Evolutionary conservation across 1,140 invertebrate genomes (phyloP), one percentile per base, ranked within the genome.

Genomic region (Penaeus chinensis): DNA sequence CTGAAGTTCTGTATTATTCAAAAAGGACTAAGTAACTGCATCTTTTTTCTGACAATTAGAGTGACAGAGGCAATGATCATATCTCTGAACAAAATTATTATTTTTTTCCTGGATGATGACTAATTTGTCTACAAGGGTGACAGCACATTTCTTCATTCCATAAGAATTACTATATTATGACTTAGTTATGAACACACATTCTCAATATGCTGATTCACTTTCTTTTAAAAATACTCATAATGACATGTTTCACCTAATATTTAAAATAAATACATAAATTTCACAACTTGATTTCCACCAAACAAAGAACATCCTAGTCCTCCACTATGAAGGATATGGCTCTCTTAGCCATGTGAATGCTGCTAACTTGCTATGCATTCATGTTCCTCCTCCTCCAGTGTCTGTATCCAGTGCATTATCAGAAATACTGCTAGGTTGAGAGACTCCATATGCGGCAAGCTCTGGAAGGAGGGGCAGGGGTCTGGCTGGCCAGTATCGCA

Each of bases 401-500:
- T 82, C 85, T n/a, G 65, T 65, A 32, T 89, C 85, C n/a, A 82
- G 47, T 63, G 65, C 69, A 60, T 80, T 63, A 42, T 71, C 47
- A 27, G 47, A 63, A 80, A 63, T 71, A 61, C 77, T 83, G 16
- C 82, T 87, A 54, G 90, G 90, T 82, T 90, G 85, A 27, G 85
- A 84, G 24, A 90, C 84, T 32, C 90, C 90, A 84, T 85, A 91
- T 20, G 87, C 78, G 24, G 82, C 86, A 54, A 91, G 82, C 37
- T 87, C 90, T 60, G 81, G 84, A 61, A 92, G 69, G 60, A 91
- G 90, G 24, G 93, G 91, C 18, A 94, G 90, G 2, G 95, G 95
- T 90, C 95, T 92, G 85, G 92, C 92, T 13, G 94, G 94, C 95
- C 95, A 95, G 19, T 92, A 91, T 89, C 91, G 92, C 82, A 91